Base-by-base conservation (phyloP, 2,797 vertebrate species). In the Brotula barbata region DNA sequence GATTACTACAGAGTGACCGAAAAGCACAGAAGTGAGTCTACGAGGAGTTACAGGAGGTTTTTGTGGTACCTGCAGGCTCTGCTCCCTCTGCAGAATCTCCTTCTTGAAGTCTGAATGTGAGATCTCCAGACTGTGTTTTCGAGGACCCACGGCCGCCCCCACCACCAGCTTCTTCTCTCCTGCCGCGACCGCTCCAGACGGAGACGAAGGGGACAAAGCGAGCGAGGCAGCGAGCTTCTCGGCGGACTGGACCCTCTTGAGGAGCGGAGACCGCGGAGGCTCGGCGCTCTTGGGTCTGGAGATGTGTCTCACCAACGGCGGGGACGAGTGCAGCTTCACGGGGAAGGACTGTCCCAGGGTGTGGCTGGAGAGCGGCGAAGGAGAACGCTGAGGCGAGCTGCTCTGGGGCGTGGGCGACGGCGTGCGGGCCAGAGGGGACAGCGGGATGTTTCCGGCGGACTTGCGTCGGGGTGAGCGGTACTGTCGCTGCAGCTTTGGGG, bases 401-500 rank as follows among this genome's bases (percentile, higher is more conserved):
- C 94, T 93, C 78, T 96, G 94, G 0, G 95, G 94, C 0, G 96
- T 97, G 7, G 97, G 97, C 0, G 97, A 98, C 0, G 96, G 96
- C 11, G 97, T 98, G 61, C 95, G 96, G 34, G 97, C 97, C 81
- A 99, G 85, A 0, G 97, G 97, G 0, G 97, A 99, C 36, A 98
- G 91, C 0, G 97, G 96, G 84, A 99, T 98, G 87, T 94, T 98
- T 34, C 96, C 95, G 0, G 96, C 96, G 0, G 97, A 98, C 85
- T 98, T 97, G 80, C 95, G 94, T 5, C 97, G 88, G 0, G 97
- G 95, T 0, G 97, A 99, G 46, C 96, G 92, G 84, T 96, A 98
- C 70, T 98, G 96, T 19, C 97, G 93, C 71, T 98, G 97, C 17
- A 99, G 94, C 81, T 99, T 99, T 12, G 95, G 96, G 11, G 94